phyloP scores from a whole-genome alignment of 2,888 invertebrate genomes.

The Marasmarcha lunaedactyla region DNA sequence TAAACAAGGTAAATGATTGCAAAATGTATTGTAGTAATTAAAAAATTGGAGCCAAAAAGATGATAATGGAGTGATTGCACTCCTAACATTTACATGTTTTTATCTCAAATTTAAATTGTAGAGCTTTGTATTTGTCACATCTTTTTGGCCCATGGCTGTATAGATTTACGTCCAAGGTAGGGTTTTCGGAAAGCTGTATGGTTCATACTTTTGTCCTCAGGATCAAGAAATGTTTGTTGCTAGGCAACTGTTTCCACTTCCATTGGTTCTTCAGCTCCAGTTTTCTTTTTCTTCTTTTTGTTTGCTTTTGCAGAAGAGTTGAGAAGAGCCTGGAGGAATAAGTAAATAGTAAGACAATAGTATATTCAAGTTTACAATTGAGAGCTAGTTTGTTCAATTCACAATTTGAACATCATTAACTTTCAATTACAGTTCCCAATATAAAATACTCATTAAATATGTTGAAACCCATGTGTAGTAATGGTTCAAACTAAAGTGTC shows the following conservation, averaged over 20 bases:
- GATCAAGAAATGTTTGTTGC: constrained; percentile 16
- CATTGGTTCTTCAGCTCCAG: constrained; percentile 71
- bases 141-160: constrained; percentile 7
- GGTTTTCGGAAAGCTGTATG: constrained; percentile 26
- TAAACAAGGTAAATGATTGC: too few relatives aligned
- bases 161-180: constrained; percentile 14
- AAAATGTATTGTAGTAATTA: too few relatives aligned
- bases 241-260: constrained; percentile 71
- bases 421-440: too few relatives aligned
- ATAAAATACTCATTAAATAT: too few relatives aligned
- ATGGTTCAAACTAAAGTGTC: constrained; percentile 47
- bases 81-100: too few relatives aligned
- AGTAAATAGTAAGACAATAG: constrained; percentile 12
- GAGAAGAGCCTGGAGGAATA: constrained; percentile 74
- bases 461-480: constrained; percentile 29
- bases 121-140: constrained; percentile 15
- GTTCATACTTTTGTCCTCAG: constrained; percentile 16
- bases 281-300: constrained; percentile 93
- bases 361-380: neutral
- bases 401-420: neutral
- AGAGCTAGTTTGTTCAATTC: constrained; percentile 5
- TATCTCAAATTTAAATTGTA: neutral
- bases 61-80: neutral
- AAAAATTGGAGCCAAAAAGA: neutral
- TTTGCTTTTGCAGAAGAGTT: constrained; percentile 85